Evolutionary conservation across 2,113 vertebrate genomes (phyloP), one percentile per base, ranked within the genome.

Genomic region (Thryonomys swinderianus): DNA sequence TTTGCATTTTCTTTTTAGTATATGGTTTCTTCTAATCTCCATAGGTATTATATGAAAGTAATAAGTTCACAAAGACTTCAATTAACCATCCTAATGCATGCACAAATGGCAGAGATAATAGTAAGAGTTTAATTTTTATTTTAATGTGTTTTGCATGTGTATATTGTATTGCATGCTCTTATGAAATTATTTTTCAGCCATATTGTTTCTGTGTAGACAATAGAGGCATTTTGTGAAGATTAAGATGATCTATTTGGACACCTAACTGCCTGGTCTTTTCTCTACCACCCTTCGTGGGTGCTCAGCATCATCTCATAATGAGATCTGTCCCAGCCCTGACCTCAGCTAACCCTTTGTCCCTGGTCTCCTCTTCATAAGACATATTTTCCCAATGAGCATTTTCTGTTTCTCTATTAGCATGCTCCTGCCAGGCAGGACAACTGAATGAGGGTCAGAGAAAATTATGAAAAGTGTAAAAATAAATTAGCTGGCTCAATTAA

Each of bases 41-140:
- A 1, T 61, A 81, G 82, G 73, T 48, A 83, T 73, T 96, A 93
- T 69, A 17, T 93, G 79, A 94, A 94, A 89, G 23, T 69, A 81
- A 42, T 79, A 95, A 69, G 27, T 90, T 93, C 92, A 91, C 53
- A 88, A 86, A 82, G 76, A 84, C 64, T 20, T 96, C 80, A 93
- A 13, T 84, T 69, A 95, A 90, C 34, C 85, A 14, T 82, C n/a
- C n/a, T 79, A 87, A 88, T 85, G 57, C 74, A 95, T 88, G 21
- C 90, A 42, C 55, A 97, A 96, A 95, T 91, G 84, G 14, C 71
- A 91, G 59, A 83, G 61, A 83, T 85, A 64, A 88, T 96, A 88
- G 64, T 17, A 92, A 91, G 12, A 89, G 10, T 23, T 23, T 83
- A 48, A 53, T 93, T 80, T 91, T 97, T 82, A 90, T 67, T 95